Conservation (phyloP, 1,140 invertebrate genomes). For the Neocloeon triangulifer region DNA sequence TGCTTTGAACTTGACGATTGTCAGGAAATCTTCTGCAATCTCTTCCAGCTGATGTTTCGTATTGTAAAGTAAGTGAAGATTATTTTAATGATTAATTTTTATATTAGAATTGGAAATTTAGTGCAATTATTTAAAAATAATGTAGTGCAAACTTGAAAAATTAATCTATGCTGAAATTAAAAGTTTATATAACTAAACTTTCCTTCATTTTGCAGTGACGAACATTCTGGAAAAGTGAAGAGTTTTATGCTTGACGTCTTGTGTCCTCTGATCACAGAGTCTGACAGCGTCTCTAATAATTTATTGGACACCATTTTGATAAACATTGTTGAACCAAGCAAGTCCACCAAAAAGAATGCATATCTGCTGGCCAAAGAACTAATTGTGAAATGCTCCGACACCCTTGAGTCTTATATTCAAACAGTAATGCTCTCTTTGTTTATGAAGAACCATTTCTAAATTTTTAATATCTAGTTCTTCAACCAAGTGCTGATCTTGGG, state of each 20-base stretch:
- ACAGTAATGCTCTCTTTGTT: constrained; percentile 30
- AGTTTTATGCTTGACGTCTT: constrained; percentile 91
- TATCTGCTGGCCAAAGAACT: constrained; percentile 80
- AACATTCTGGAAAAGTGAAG: constrained; percentile 88
- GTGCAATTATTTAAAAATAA: neutral
- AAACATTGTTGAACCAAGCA: constrained; percentile 90
- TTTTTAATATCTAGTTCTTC: constrained; percentile 51
- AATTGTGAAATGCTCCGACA: constrained; percentile 71
- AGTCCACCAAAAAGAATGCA: constrained; percentile 73
- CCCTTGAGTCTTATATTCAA: constrained; percentile 85
- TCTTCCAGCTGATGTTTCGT: constrained; percentile 90
- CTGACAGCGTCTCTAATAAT: constrained; percentile 84
- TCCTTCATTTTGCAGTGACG: constrained; percentile 57
- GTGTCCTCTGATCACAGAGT: constrained; percentile 81
- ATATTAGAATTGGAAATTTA: neutral
- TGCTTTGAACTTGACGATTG: constrained; percentile 95
- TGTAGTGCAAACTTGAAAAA: constrained; percentile 1
- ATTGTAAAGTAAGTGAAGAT: constrained; percentile 81
- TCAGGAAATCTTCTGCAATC: constrained; percentile 84
- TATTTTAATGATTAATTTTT: constrained; percentile 3
- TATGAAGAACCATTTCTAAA: constrained; percentile 3
- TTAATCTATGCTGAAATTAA: too few species aligned
- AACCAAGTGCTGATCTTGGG: constrained; percentile 84
- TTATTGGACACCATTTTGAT: constrained; percentile 81
- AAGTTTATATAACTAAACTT: too few species aligned